Evolutionary conservation across 2,797 vertebrate genomes (phyloP).

Genomic region (Lerista edwardsae): DNA sequence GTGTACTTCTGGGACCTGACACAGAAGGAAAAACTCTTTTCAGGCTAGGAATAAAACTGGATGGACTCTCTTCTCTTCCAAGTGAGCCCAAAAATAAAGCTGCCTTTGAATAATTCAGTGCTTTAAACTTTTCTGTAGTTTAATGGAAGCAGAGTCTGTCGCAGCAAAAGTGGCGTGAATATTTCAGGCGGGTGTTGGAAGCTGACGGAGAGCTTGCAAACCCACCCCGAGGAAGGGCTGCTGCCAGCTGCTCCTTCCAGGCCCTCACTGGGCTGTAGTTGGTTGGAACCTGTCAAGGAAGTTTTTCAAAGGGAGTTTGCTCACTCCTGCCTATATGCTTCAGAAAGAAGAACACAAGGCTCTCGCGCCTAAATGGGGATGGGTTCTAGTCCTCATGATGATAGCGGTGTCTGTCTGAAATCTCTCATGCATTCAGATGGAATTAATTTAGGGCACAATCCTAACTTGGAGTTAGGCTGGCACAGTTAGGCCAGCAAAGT

Average conservation of each 20-base stretch:
- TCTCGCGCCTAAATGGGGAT: too few species aligned
- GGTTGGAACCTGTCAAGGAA: rapidly evolving
- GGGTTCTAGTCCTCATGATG: neutral
- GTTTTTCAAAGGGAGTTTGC: rapidly evolving
- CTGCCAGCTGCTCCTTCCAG: neutral
- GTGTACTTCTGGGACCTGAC: constrained; percentile 20
- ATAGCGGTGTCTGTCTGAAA: neutral
- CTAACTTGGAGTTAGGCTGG: too few species aligned
- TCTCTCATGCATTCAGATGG: too few species aligned
- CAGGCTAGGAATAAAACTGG: constrained; percentile 39
- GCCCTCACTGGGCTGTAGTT: neutral
- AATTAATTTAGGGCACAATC: too few species aligned
- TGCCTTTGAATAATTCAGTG: constrained; percentile 60
- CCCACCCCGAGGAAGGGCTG: neutral
- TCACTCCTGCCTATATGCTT: neutral
- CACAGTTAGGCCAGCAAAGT: too few species aligned
- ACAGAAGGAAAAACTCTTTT: neutral
- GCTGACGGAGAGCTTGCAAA: constrained; percentile 26
- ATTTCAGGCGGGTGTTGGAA: constrained; percentile 52
- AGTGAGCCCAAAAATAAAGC: constrained; percentile 60
- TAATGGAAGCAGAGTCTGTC: constrained; percentile 55
- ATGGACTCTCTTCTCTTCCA: constrained; percentile 12
- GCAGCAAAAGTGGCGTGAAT: constrained; percentile 47
- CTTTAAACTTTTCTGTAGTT: constrained; percentile 56
- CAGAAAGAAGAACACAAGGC: neutral